These are phyloP conservation scores for Zaprionus tsacasi DNA, from an alignment of 1,140 invertebrate species.

Conservation along the genomic window DNA sequence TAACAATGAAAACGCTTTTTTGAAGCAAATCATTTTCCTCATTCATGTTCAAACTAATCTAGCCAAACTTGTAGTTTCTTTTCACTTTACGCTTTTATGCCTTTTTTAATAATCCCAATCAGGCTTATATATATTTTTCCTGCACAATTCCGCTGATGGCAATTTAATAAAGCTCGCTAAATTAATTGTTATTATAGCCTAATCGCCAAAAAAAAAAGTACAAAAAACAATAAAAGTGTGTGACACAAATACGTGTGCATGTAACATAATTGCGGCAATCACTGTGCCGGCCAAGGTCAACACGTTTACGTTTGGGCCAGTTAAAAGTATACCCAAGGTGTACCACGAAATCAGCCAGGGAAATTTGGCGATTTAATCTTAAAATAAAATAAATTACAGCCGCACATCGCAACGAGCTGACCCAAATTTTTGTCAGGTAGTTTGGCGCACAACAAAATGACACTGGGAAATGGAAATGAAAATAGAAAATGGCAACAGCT, in stretches of 20 bases:
- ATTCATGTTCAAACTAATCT: too few species aligned
- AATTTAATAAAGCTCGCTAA: constrained; percentile 39
- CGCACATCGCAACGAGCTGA: constrained; percentile 67
- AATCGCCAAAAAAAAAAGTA: constrained; percentile 19
- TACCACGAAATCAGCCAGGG: constrained; percentile 13
- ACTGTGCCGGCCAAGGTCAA: constrained; percentile 54
- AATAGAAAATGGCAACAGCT: constrained; percentile 39
- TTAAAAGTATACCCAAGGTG: constrained; percentile 52
- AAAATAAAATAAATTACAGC: constrained; percentile 73
- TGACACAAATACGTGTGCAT: constrained; percentile 11
- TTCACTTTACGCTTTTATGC: neutral
- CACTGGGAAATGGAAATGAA: constrained; percentile 27
- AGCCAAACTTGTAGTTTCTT: neutral
- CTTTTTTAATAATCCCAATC: neutral
- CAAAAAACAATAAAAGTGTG: neutral
- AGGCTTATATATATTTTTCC: neutral
- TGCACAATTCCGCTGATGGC: constrained; percentile 16
- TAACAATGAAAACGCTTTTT: too few species aligned
- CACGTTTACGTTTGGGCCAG: constrained; percentile 32
- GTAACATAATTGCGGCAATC: constrained; percentile 53
- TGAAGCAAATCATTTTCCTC: too few species aligned
- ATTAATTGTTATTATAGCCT: neutral
- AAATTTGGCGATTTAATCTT: constrained; percentile 66
- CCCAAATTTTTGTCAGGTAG: constrained; percentile 55
- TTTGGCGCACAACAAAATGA: constrained; percentile 27